Evolutionary conservation across 2,113 vertebrate genomes (phyloP), one percentile per base, ranked within the genome.

Genomic region (Patagioenas fasciata): DNA sequence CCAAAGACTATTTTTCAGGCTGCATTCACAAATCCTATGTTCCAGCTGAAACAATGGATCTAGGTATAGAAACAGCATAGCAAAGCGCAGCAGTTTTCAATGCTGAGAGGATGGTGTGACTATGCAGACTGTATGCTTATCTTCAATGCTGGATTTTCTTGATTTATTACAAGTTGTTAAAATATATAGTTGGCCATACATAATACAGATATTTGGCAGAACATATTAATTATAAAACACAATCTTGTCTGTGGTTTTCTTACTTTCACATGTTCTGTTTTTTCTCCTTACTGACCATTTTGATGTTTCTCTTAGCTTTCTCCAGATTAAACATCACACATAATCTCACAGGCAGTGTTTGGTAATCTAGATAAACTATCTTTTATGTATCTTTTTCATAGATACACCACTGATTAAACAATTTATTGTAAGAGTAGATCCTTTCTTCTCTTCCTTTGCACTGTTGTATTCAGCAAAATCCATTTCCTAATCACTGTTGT

Each of bases 141-240:
- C 11, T 80, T 19, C 88, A 38, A 75, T 58, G 64, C 25, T 72
- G 54, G 11, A 34, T 70, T 96, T 89, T 84, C 36, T 72, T 91
- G 57, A 91, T 73, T 80, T 73, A 83, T 91, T 78, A 71, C 28
- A 84, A 85, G 13, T 78, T 88, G 26, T 78, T 64, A 71, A 95
- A 94, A 92, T 71, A 71, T 44, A 47, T 82, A 66, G 40, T n/a
- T 81, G 15, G 3, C 42, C 12, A 47, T 93, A 85, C 31, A 51
- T 71, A 75, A 82, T 48, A 89, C 25, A 85, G 48, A 13, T 89
- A 69, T 88, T 91, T 94, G 80, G 38, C 38, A 89, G 65, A 93
- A 81, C 56, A 78, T 80, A 69, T 89, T 95, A 3, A 38, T 96
- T 87, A 80, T 81, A 94, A 85, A 96, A 73, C 28, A 85, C 34